These are phyloP conservation scores for Phyllotis vaccarum DNA, from an alignment of 2,797 vertebrate species.

Conservation along the genomic window DNA sequence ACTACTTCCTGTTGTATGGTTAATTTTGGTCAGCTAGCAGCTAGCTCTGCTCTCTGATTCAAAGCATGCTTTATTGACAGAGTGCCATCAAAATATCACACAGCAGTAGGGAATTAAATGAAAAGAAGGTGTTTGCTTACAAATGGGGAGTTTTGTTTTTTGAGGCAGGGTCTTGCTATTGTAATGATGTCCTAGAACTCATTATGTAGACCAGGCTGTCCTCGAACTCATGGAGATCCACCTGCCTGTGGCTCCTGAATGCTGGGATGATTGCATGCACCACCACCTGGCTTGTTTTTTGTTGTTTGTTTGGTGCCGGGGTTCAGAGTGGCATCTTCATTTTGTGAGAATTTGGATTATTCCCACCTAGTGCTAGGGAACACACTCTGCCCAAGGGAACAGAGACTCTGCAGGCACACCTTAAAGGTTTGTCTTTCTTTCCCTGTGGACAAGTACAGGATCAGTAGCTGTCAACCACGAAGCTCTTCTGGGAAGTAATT, in stretches of 20 bases:
- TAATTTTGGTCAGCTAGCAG: not conserved
- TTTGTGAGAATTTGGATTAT: constrained; percentile 20
- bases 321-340: not conserved
- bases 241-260: not conserved
- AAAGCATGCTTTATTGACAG: not conserved
- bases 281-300: not conserved
- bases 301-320: not conserved
- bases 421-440: constrained; percentile 5
- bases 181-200: not conserved
- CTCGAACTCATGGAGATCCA: not conserved
- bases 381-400: not conserved
- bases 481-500: not conserved
- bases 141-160: not conserved
- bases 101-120: not conserved
- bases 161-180: not conserved
- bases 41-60: not conserved
- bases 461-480: accelerated
- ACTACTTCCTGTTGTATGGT: not conserved
- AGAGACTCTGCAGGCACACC: not conserved
- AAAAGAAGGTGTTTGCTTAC: not conserved
- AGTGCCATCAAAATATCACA: not conserved
- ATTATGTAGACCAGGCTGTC: not conserved
- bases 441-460: not conserved
- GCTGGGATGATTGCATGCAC: not conserved
- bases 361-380: not conserved